These are phyloP conservation scores for Poeciliopsis retropinna DNA, from an alignment of 2,113 vertebrate species.

Conservation along the genomic window DNA sequence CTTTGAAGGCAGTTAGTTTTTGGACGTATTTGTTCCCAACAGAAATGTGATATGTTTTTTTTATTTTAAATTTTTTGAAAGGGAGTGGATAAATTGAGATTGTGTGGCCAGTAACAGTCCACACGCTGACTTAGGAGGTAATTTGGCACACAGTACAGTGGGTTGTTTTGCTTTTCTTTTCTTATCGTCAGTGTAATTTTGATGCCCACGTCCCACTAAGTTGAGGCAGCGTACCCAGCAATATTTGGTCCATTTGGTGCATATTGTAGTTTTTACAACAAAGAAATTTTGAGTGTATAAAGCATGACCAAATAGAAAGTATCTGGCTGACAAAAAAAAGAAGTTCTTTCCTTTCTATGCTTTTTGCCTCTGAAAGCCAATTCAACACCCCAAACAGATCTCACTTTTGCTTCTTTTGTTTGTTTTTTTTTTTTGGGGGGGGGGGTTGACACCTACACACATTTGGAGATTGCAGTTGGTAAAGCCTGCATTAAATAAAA, in stretches of 20 bases:
- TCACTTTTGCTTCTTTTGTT: slow-evolving; percentile 30
- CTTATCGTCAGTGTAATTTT: slow-evolving; percentile 66
- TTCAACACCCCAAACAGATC: slow-evolving; percentile 51
- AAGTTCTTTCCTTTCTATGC: slow-evolving; percentile 77
- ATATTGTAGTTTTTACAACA: slow-evolving; percentile 76
- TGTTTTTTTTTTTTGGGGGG: neutral
- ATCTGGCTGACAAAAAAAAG: slow-evolving; percentile 75
- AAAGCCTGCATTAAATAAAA: slow-evolving; percentile 63
- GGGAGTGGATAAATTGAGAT: slow-evolving; percentile 64
- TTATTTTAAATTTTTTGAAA: slow-evolving; percentile 70
- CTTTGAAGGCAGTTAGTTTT: slow-evolving; percentile 77
- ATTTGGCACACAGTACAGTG: slow-evolving; percentile 81
- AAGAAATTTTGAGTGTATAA: slow-evolving; percentile 75
- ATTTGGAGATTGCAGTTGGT: slow-evolving; percentile 75
- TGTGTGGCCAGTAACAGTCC: slow-evolving; percentile 75
- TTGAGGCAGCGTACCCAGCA: slow-evolving; percentile 81
- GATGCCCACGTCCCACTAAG: slow-evolving; percentile 76
- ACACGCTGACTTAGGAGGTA: slow-evolving; percentile 79
- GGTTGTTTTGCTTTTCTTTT: slow-evolving; percentile 69
- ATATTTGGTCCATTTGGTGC: slow-evolving; percentile 69
- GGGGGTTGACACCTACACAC: slow-evolving; percentile 69
- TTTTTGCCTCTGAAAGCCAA: slow-evolving; percentile 80
- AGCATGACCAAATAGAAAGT: slow-evolving; percentile 85
- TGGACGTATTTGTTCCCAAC: slow-evolving; percentile 79
- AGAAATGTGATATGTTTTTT: slow-evolving; percentile 70